A percentile compares a stretch with the other conserved stretches of the same genome.
phyloP scores from a whole-genome alignment of 2,888 invertebrate species.

The Myathropa florea region DNA sequence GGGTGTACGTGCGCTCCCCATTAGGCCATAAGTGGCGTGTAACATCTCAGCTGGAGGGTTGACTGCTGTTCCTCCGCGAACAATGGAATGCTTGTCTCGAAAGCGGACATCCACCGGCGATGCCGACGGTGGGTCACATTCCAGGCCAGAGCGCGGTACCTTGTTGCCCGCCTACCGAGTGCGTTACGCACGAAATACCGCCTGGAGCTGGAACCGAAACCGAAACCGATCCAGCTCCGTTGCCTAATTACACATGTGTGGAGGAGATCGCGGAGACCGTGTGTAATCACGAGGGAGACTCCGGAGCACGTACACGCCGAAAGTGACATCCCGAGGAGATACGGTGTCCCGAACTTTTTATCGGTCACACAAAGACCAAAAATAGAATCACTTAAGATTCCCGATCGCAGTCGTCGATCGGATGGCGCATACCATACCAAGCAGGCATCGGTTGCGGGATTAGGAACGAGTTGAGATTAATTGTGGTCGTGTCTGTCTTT shows the following conservation, averaged over 20 bases:
- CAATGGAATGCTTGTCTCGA: slow-evolving; percentile 28
- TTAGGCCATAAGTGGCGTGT: slow-evolving; percentile 6
- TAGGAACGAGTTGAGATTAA: slow-evolving; percentile 62
- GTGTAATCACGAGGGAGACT: not conserved
- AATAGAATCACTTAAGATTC: slow-evolving; percentile 71
- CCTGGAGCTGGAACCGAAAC: slow-evolving; percentile 28
- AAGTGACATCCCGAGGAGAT: slow-evolving; percentile 10
- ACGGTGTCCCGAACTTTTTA: slow-evolving; percentile 50
- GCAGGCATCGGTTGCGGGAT: slow-evolving; percentile 4
- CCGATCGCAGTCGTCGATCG: slow-evolving; percentile 37
- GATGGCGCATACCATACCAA: not conserved
- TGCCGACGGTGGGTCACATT: slow-evolving; percentile 40
- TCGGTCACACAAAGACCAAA: slow-evolving; percentile 60
- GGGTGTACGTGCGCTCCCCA: slow-evolving; percentile 17
- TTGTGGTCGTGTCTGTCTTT: slow-evolving; percentile 46
- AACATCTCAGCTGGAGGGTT: slow-evolving; percentile 20
- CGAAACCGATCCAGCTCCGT: slow-evolving; percentile 1
- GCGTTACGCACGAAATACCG: slow-evolving; percentile 63
- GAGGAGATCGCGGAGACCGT: slow-evolving; percentile 22
- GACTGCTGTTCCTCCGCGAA: not conserved
- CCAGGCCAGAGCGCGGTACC: slow-evolving; percentile 28
- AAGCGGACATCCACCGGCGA: not conserved
- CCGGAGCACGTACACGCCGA: slow-evolving; percentile 1
- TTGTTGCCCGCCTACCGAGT: slow-evolving; percentile 37
- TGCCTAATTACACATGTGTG: slow-evolving; percentile 52